Evolutionary conservation across 2,113 vertebrate genomes (phyloP).

Genomic region (Cyanoderma ruficeps): DNA sequence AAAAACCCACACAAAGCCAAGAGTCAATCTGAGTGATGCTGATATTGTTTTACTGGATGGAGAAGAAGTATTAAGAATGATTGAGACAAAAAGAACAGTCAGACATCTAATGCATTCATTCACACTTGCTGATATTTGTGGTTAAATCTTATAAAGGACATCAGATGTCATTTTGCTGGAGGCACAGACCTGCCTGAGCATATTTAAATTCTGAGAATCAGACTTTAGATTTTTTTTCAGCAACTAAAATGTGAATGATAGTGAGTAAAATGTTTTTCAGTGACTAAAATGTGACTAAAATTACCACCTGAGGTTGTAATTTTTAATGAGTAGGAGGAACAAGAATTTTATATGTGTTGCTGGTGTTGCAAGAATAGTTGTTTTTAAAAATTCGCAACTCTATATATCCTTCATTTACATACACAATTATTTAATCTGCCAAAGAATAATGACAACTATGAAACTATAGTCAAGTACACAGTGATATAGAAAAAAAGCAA

Average conservation of each 20-base stretch:
- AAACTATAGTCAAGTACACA: not conserved
- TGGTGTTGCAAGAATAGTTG: not conserved
- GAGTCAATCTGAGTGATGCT: not conserved
- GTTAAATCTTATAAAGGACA: not conserved
- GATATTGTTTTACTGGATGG: not conserved
- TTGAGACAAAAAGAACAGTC: not conserved
- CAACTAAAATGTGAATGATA: not conserved
- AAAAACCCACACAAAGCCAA: accelerated
- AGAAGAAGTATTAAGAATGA: not conserved
- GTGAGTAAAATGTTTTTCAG: not conserved
- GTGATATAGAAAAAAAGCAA: not conserved
- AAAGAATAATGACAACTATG: not conserved
- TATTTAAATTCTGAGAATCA: not conserved
- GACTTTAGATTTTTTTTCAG: not conserved
- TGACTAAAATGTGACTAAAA: not conserved
- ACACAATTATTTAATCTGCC: not conserved
- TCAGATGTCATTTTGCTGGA: not conserved
- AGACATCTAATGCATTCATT: not conserved
- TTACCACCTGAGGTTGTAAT: not conserved
- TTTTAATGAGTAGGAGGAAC: not conserved
- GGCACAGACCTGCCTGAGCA: not conserved
- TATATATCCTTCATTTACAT: not conserved
- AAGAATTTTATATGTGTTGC: not conserved
- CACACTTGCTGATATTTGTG: not conserved
- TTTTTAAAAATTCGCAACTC: not conserved